A percentile compares a stretch with the other conserved stretches of the same genome.
phyloP scores from a whole-genome alignment of 1,140 invertebrate genomes.

The Diploscapter pachys region DNA sequence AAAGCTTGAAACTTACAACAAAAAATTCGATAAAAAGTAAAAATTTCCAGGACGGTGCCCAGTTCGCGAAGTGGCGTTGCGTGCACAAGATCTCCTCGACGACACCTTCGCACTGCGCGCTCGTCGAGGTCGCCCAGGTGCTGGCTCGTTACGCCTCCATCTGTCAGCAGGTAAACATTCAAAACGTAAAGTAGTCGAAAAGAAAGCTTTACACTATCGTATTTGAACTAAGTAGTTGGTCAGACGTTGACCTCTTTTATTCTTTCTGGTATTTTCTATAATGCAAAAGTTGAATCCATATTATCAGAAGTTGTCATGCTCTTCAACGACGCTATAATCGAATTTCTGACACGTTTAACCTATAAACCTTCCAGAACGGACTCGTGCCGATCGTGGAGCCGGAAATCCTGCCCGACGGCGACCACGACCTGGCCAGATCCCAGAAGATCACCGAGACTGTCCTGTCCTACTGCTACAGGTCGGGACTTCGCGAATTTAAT shows the following conservation, averaged over 20 bases:
- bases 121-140: conserved; percentile 89
- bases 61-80: conserved; percentile 97
- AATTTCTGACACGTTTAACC: background rate
- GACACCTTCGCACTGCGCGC: conserved; percentile 81
- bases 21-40: too few species aligned
- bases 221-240: background rate
- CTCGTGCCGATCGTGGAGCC: conserved; percentile 96
- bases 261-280: background rate
- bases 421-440: conserved; percentile 81
- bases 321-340: conserved; percentile 37
- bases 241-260: background rate
- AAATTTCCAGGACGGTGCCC: conserved; percentile 76
- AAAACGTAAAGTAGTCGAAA: background rate
- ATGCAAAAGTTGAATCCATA: background rate
- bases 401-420: conserved; percentile 80
- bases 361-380: conserved; percentile 69
- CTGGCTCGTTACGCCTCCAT: conserved; percentile 90
- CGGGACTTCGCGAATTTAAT: too few species aligned
- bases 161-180: conserved; percentile 71
- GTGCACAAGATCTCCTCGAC: conserved; percentile 86
- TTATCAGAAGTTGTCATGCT: background rate
- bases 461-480: conserved; percentile 89
- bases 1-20: background rate
- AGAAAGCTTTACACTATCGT: background rate
- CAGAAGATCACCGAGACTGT: conserved; percentile 90